Conservation (phyloP, 2,888 invertebrate genomes). For the Athrips mouffetella region DNA sequence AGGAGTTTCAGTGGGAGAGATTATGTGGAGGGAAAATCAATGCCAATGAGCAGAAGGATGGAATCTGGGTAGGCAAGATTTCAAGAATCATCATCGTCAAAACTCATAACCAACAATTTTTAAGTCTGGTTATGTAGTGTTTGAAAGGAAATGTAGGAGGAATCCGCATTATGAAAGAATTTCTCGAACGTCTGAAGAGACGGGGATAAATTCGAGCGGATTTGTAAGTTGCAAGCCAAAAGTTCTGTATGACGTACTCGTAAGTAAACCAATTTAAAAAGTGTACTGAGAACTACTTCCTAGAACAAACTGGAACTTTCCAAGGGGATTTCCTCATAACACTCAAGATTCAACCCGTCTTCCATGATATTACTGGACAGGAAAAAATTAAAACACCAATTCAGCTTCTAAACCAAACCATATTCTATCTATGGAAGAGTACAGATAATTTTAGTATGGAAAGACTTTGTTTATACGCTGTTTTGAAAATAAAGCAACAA, state of each 20-base stretch:
- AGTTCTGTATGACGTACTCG: not conserved
- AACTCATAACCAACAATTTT: no score
- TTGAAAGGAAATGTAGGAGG: no score
- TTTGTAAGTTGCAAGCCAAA: no score
- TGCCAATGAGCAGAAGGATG: no score
- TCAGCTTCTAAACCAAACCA: not conserved
- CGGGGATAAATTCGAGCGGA: no score
- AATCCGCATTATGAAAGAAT: no score
- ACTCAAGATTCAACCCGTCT: not conserved
- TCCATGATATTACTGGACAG: not conserved
- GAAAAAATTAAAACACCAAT: not conserved
- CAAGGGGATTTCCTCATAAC: not conserved
- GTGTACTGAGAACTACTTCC: not conserved
- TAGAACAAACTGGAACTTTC: not conserved
- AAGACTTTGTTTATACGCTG: not conserved
- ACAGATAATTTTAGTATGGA: not conserved
- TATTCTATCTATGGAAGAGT: not conserved
- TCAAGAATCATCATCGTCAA: no score
- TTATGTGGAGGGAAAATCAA: no score
- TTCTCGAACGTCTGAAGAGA: no score
- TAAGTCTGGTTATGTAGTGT: no score
- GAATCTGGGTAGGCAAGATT: no score
- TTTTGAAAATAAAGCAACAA: constrained; percentile 23
- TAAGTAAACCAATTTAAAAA: not conserved
- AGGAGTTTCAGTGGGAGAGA: no score